Percentiles rank a stretch among this genome's conserved stretches.
These are phyloP conservation scores for Stegastes partitus DNA, from an alignment of 2,113 vertebrate genomes.

Conservation along the genomic window DNA sequence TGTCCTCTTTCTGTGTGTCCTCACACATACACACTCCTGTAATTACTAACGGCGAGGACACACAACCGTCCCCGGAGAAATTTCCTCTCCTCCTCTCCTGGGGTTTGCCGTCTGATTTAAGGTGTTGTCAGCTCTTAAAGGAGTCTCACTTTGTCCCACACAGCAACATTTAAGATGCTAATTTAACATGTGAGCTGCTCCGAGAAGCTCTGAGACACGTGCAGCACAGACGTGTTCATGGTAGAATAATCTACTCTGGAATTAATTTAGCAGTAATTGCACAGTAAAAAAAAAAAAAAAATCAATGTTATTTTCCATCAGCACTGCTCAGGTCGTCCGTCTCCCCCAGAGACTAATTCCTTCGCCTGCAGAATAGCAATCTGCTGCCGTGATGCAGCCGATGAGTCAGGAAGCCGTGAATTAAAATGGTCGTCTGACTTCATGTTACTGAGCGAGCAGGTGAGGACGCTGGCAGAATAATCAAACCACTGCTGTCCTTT, in stretches of 20 bases:
- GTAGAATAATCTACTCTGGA: constrained; percentile 2
- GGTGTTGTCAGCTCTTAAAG: constrained; percentile 33
- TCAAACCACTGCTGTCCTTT: background rate
- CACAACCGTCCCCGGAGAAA: constrained; percentile 27
- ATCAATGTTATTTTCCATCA: constrained; percentile 27
- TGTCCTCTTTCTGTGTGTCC: constrained; percentile 6
- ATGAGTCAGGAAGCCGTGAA: constrained; percentile 36
- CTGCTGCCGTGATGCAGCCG: constrained; percentile 26
- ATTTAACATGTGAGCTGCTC: background rate
- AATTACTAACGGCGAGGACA: constrained; percentile 18
- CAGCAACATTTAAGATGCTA: background rate
- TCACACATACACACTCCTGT: background rate
- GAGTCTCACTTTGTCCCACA: background rate
- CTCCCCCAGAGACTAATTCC: constrained; percentile 27
- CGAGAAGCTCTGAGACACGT: background rate
- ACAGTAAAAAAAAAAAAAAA: background rate
- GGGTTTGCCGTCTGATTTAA: constrained; percentile 46
- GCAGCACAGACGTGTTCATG: background rate
- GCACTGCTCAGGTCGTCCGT: constrained; percentile 10
- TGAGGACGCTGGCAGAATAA: constrained; percentile 12
- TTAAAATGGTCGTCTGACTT: constrained; percentile 36
- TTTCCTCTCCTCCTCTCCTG: background rate
- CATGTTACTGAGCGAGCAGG: background rate
- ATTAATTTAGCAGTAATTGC: constrained; percentile 29
- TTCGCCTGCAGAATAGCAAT: constrained; percentile 49